Evolutionary conservation across 2,888 invertebrate genomes (phyloP).

Genomic region (Gisinianus flammeolus): DNA sequence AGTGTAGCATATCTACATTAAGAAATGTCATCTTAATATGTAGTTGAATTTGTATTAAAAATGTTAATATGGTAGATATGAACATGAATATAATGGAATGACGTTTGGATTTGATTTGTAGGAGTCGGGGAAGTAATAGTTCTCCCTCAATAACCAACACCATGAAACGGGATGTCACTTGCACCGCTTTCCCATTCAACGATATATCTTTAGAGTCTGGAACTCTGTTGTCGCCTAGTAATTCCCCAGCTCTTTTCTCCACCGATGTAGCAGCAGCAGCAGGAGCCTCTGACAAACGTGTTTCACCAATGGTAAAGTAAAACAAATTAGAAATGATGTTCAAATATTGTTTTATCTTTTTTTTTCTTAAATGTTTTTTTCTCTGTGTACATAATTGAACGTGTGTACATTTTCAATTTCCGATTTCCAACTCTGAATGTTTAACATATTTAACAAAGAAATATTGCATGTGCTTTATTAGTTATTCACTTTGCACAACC

Average conservation of each 20-base stretch:
- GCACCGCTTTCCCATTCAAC: neutral
- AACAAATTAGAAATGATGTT: no score
- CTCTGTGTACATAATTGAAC: neutral
- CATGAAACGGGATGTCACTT: neutral
- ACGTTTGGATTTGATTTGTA: no score
- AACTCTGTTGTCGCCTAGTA: neutral
- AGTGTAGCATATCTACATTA: no score
- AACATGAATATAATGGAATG: no score
- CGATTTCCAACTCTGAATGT: neutral
- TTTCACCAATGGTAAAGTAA: neutral
- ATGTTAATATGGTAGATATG: no score
- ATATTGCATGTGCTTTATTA: conserved; percentile 19
- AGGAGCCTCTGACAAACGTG: neutral
- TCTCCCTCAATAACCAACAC: neutral
- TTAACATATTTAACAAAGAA: neutral
- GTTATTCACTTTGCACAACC: neutral
- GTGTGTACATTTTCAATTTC: neutral
- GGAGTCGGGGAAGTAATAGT: conserved; percentile 30
- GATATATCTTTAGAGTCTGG: conserved; percentile 5
- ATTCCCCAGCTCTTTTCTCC: no score
- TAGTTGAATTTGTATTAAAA: no score
- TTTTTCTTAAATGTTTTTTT: neutral
- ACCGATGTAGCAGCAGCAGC: neutral
- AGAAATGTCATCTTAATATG: no score
- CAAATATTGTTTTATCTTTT: neutral